A percentile compares a stretch with the other conserved stretches of the same genome.
These are phyloP conservation scores for Eumaeus atala DNA, from an alignment of 1,140 invertebrate species.

Conservation along the genomic window DNA sequence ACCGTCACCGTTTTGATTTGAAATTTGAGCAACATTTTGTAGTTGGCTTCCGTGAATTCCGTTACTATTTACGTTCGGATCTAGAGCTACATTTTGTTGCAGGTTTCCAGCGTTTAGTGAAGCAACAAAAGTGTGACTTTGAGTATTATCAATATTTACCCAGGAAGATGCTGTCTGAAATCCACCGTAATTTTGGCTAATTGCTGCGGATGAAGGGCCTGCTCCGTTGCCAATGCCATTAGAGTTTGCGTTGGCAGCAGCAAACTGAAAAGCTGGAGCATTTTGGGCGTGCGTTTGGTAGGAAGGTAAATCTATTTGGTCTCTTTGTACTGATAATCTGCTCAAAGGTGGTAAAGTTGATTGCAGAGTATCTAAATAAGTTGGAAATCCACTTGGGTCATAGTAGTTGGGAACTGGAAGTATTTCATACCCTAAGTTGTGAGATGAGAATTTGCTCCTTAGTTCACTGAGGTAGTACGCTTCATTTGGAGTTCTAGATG, in stretches of 20 bases:
- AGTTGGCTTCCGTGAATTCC: neutral
- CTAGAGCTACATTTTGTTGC: neutral
- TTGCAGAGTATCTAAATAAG: too few relatives aligned
- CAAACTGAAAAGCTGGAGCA: neutral
- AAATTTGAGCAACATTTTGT: neutral
- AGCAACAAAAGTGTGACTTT: neutral
- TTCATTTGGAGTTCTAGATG: neutral
- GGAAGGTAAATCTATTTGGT: neutral
- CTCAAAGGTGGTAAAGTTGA: too few relatives aligned
- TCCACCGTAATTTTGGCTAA: neutral
- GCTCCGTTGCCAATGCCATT: neutral
- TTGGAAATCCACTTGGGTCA: too few relatives aligned
- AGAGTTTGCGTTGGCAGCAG: neutral
- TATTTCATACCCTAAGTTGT: too few relatives aligned
- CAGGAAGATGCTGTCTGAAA: neutral
- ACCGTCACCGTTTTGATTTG: too few relatives aligned
- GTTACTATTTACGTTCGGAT: neutral
- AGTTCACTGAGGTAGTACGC: too few relatives aligned
- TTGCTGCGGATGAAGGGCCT: neutral
- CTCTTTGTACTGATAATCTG: too few relatives aligned
- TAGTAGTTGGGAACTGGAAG: too few relatives aligned
- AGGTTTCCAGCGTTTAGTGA: neutral
- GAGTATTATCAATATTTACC: neutral
- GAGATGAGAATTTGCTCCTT: too few relatives aligned
- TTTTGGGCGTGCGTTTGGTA: neutral